Conservation (phyloP, 2,888 invertebrate genomes). For the Tolmerus cingulatus region DNA sequence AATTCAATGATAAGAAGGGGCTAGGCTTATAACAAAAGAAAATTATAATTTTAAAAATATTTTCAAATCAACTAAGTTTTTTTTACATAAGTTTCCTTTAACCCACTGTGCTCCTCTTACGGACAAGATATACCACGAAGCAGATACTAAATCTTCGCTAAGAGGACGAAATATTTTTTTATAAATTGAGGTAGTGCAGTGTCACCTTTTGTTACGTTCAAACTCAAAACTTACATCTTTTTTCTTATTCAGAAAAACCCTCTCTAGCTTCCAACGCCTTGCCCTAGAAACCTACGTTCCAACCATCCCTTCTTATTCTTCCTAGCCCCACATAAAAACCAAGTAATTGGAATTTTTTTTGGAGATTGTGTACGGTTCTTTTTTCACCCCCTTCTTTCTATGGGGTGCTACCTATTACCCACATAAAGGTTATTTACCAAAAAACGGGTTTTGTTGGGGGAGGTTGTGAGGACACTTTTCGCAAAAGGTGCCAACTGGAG, state of each 20-base stretch:
- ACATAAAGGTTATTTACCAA: background rate
- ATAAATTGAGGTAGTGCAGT: background rate
- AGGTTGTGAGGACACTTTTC: background rate
- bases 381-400: background rate
- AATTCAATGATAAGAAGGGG: too few species aligned
- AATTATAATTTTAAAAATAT: too few species aligned
- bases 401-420: background rate
- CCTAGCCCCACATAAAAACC: background rate
- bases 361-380: background rate
- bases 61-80: background rate
- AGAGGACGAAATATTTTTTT: background rate
- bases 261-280: too few species aligned
- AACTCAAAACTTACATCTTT: background rate
- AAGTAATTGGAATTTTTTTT: background rate
- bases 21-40: too few species aligned
- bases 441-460: background rate
- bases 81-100: background rate
- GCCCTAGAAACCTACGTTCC: background rate
- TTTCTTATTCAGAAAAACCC: too few species aligned
- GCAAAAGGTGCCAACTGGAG: slow-evolving; percentile 30
- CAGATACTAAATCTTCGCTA: background rate
- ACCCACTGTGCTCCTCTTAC: background rate
- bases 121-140: too few species aligned
- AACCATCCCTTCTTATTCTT: background rate
- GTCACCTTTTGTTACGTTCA: background rate